phyloP scores from a whole-genome alignment of 2,888 invertebrate species.

The Hydroisotoma schaefferi region DNA sequence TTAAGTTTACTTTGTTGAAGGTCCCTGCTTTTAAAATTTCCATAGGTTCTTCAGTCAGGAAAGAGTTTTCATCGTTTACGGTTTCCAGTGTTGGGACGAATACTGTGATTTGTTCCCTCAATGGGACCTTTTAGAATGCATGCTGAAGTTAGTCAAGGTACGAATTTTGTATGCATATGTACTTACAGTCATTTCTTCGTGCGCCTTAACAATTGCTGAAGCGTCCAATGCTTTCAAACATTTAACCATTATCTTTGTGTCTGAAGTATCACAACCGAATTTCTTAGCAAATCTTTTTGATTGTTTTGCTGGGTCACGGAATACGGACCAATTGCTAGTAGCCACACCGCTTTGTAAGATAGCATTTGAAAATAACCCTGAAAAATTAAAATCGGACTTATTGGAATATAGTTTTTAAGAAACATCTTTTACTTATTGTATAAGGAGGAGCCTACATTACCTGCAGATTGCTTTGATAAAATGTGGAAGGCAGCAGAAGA shows the following conservation, averaged over 20 bases:
- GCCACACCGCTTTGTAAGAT: conserved; percentile 39
- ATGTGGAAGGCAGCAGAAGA: conserved; percentile 34
- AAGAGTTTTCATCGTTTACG: conserved; percentile 40
- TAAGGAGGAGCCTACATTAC: conserved; percentile 17
- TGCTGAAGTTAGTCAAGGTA: neutral
- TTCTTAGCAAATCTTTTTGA: conserved; percentile 36
- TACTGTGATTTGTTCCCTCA: conserved; percentile 29
- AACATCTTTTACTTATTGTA: no score
- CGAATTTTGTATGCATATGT: neutral
- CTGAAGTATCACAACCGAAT: conserved; percentile 33
- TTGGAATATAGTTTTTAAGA: neutral
- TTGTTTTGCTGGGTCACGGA: conserved; percentile 35
- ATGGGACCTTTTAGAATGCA: conserved; percentile 19
- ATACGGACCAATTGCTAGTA: conserved; percentile 33
- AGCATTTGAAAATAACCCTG: conserved; percentile 31
- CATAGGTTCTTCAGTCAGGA: conserved; percentile 38
- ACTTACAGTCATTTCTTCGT: conserved; percentile 32
- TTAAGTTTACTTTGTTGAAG: conserved; percentile 35
- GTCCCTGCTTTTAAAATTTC: conserved; percentile 32
- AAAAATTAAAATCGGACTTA: neutral
- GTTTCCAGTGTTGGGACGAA: conserved; percentile 44
- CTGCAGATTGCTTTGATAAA: conserved; percentile 32
- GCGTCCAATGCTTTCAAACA: conserved; percentile 38
- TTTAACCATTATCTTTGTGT: conserved; percentile 32
- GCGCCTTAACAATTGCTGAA: conserved; percentile 23